Base-by-base conservation (phyloP, 2,113 vertebrate genomes). In the Hiodon tergisus region DNA sequence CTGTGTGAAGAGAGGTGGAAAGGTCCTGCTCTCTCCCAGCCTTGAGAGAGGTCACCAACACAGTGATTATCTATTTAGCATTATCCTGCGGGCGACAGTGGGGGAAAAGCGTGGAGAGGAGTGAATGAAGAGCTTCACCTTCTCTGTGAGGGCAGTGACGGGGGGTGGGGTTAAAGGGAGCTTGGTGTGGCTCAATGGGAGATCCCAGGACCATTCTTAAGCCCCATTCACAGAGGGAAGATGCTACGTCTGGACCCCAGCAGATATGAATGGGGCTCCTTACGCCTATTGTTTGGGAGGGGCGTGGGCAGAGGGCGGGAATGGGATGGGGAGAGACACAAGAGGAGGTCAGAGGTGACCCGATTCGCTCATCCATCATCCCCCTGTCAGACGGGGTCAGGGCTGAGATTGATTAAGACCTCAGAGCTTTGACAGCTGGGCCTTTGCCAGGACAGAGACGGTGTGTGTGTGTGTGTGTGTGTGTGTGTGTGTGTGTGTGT, bases 331-430 rank as follows among this genome's bases (percentile, higher is more conserved):
- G 86, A 91, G 84, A 85, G 91, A 91, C 86, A 89, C 85, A 87
- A 80, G 86, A 69, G 76, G 83, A 89, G 96, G 93, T 94, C 92
- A 94, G 86, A 88, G 95, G 93, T 95, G 90, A 84, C 57, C 84
- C 9, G 59, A 86, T 93, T 92, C 88, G 31, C 92, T 92, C 95
- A 97, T 98, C 95, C 91, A 95, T 98, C 96, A 96, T 96, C 83
- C 87, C 82, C 62, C 69, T 78, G 87, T 92, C 87, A 94, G 90
- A 88, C 88, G 82, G 85, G 90, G 92, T 90, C 89, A 88, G 89
- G 90, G 83, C 83, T 85, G 90, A 92, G 91, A 95, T 94, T 96
- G 94, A 98, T 98, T 93, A 96, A 97, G 95, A 95, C 89, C 86
- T 97, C 94, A 89, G 88, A 78, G 80, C 89, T 93, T 89, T 92